phyloP scores from a whole-genome alignment of 2,113 vertebrate species.

The Ceratotherium simum region DNA sequence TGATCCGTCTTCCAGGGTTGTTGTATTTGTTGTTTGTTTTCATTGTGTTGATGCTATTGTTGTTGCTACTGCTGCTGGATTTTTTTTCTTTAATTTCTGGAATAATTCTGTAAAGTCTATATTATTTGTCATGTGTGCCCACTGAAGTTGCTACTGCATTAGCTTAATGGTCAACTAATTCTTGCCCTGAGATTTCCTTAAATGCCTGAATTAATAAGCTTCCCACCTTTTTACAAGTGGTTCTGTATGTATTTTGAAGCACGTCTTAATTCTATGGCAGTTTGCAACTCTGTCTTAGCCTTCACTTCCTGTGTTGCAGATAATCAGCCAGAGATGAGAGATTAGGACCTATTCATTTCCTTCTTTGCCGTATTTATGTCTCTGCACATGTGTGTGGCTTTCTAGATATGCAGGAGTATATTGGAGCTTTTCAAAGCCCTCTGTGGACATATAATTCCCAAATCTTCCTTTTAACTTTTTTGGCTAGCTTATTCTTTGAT shows the following conservation, averaged over 20 bases:
- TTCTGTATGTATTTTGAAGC: background rate
- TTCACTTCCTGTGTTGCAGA: background rate
- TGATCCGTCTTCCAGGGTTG: rapidly evolving
- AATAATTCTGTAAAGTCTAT: background rate
- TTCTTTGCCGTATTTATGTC: background rate
- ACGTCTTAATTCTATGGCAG: background rate
- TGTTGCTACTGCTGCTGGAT: background rate
- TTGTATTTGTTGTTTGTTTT: background rate
- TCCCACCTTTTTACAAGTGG: background rate
- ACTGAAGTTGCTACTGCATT: background rate
- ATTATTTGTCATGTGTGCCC: background rate
- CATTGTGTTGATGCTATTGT: background rate
- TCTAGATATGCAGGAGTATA: background rate
- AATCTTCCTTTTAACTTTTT: background rate
- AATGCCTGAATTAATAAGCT: background rate
- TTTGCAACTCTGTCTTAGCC: background rate
- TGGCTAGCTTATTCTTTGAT: background rate
- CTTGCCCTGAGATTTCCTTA: background rate
- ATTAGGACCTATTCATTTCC: background rate
- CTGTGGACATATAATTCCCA: background rate
- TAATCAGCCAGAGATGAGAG: background rate
- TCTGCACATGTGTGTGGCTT: background rate
- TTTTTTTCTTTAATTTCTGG: background rate
- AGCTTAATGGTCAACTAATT: background rate
- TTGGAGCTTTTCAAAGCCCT: background rate